A percentile compares a stretch with the other conserved stretches of the same genome.
phyloP scores from a whole-genome alignment of 2,113 vertebrate species.

The Anser brachyrhynchus region DNA sequence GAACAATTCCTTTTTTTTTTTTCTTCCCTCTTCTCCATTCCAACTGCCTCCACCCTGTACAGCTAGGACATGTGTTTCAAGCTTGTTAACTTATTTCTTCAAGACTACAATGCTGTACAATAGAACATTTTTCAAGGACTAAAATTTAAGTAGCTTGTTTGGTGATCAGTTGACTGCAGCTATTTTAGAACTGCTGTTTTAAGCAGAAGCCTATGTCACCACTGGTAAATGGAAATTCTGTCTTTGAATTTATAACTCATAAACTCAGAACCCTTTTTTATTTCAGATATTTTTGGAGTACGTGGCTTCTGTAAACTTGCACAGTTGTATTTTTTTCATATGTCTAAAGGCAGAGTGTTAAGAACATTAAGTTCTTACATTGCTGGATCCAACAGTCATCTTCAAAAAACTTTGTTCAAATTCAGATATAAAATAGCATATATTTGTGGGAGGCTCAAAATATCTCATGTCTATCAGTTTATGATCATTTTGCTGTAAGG shows the following conservation, averaged over 20 bases:
- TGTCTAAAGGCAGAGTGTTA: not conserved
- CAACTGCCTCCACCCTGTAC: too few relatives aligned
- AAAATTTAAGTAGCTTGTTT: not conserved
- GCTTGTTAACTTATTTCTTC: not conserved
- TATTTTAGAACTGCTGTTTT: not conserved
- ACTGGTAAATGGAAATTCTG: not conserved
- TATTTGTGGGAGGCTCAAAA: not conserved
- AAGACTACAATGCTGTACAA: not conserved
- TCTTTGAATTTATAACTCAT: not conserved
- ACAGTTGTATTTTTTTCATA: not conserved
- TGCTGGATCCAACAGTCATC: not conserved
- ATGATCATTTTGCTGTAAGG: not conserved
- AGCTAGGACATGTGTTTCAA: not conserved
- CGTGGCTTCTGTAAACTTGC: not conserved
- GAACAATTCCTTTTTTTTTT: not conserved
- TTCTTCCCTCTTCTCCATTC: rapidly evolving
- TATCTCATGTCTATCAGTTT: not conserved
- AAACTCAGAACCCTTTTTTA: not conserved
- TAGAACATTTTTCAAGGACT: not conserved
- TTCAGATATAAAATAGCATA: not conserved
- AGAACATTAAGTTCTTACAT: not conserved
- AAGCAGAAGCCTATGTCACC: not conserved
- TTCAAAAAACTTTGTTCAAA: not conserved
- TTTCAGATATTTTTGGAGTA: not conserved
- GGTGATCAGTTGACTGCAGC: not conserved